Conservation (phyloP, 2,113 vertebrate species). For the Oceanodroma tethys region DNA sequence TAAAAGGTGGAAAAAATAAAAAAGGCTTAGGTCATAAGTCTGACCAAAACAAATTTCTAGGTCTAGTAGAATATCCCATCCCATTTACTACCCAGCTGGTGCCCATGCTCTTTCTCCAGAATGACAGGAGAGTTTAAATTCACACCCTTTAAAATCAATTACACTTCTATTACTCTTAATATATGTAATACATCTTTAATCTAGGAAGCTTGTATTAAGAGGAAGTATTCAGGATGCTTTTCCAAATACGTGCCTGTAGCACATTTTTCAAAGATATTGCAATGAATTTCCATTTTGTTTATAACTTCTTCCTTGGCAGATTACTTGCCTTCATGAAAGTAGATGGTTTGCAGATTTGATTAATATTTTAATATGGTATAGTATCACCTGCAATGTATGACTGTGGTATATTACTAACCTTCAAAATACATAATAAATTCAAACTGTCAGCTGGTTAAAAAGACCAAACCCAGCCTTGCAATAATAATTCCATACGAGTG, state of each 20-base stretch:
- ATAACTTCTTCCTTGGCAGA: constrained; percentile 5
- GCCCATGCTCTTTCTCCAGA: neutral
- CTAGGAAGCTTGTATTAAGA: neutral
- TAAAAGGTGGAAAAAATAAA: neutral
- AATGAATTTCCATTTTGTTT: constrained; percentile 24
- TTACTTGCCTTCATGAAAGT: neutral
- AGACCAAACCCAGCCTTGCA: neutral
- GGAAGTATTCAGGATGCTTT: neutral
- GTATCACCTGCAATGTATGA: neutral
- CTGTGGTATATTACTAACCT: neutral
- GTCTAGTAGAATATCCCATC: neutral
- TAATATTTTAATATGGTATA: constrained; percentile 3
- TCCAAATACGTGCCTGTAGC: neutral
- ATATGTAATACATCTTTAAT: neutral
- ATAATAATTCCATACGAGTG: neutral
- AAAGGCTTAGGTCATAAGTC: neutral
- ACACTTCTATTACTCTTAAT: neutral
- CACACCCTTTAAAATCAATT: neutral
- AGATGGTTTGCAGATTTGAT: constrained; percentile 25
- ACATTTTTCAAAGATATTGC: constrained; percentile 15
- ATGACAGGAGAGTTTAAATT: neutral
- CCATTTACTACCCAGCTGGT: neutral
- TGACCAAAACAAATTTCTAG: neutral
- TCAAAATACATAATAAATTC: constrained; percentile 3
- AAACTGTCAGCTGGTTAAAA: neutral